These are phyloP conservation scores for Epizoanthus fatuus DNA, from an alignment of 92 coral and sea anemone species.

Conservation along the genomic window DNA sequence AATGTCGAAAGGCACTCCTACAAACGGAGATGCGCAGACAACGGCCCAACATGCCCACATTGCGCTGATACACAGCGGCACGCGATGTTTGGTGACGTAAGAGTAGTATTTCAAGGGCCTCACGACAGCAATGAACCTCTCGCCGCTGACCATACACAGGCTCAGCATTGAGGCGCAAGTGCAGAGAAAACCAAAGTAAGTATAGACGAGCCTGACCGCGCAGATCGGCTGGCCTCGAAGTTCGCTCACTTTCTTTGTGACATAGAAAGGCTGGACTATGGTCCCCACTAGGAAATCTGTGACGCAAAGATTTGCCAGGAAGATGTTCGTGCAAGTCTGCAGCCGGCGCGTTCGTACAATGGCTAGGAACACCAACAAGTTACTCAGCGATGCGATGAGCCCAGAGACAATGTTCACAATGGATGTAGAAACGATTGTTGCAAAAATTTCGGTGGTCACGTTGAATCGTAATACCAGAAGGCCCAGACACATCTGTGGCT, in stretches of 20 bases:
- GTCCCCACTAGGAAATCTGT: slow-evolving; percentile 54
- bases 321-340: slow-evolving; percentile 32
- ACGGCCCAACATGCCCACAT: slow-evolving; percentile 47
- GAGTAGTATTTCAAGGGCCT: slow-evolving; percentile 50
- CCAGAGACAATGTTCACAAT: slow-evolving; percentile 32
- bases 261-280: slow-evolving; percentile 46
- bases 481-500: slow-evolving; percentile 34
- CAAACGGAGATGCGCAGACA: slow-evolving; percentile 37
- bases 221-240: slow-evolving; percentile 47
- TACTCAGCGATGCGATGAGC: slow-evolving; percentile 38
- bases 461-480: slow-evolving; percentile 18
- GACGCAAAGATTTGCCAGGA: slow-evolving; percentile 44
- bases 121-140: slow-evolving; percentile 56
- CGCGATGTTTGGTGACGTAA: slow-evolving; percentile 43
- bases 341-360: slow-evolving; percentile 38
- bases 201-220: slow-evolving; percentile 45
- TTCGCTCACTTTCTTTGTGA: slow-evolving; percentile 53
- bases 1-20: slow-evolving; percentile 26
- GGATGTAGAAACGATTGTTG: slow-evolving; percentile 38
- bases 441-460: slow-evolving; percentile 28
- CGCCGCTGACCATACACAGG: slow-evolving; percentile 61
- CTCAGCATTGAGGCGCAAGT: slow-evolving; percentile 51
- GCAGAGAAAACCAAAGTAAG: slow-evolving; percentile 51
- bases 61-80: slow-evolving; percentile 9
- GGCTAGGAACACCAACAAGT: slow-evolving; percentile 37